Base-by-base conservation (phyloP, 2,888 invertebrate genomes). In the Carpatolechia fugitivella region DNA sequence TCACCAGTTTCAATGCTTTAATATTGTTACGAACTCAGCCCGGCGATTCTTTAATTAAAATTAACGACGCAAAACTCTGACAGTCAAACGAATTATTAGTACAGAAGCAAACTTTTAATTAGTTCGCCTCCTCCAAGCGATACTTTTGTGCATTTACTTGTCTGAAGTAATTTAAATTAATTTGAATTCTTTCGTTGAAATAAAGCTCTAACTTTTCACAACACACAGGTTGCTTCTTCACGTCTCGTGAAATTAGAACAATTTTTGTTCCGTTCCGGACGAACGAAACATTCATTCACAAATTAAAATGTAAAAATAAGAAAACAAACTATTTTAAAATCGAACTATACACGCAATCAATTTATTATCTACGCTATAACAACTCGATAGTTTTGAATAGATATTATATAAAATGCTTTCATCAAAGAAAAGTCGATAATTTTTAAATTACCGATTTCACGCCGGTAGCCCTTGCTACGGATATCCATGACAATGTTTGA, bases 1-100 rank as follows among this genome's bases (percentile, higher is more conserved):
- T 90, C 88, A 86, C 86, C 86, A 83, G 85, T 86, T 86, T 83
- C 82, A 87, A 89, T 89, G 85, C 82, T 87, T 86, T 88, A 90
- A 89, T 89, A 89, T 86, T 85, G 86, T 89, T 84, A 87, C 87
- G 82, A 87, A 87, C 84, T 85, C 76, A 64, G 77, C 78, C 76
- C 80, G 78, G 80, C 85, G 82, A 87, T 90, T 87, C 90, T 90
- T 90, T 89, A 90, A 90, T 90, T 89, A 89, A 90, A 90, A 90
- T 90, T 89, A 90, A 90, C 88, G 89, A 88, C 85, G 85, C 79
- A 79, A 89, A 90, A 90, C 83, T 90, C 86, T 85, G 86, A 88
- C 88, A 89, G 84, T 88, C 85, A 87, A 87, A 88, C 89, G 88
- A 89, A 90, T 90, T 90, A 89, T 90, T 89, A 85, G 85, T 86